phyloP scores from a whole-genome alignment of 2,888 invertebrate genomes.

The Tethea ocularis region DNA sequence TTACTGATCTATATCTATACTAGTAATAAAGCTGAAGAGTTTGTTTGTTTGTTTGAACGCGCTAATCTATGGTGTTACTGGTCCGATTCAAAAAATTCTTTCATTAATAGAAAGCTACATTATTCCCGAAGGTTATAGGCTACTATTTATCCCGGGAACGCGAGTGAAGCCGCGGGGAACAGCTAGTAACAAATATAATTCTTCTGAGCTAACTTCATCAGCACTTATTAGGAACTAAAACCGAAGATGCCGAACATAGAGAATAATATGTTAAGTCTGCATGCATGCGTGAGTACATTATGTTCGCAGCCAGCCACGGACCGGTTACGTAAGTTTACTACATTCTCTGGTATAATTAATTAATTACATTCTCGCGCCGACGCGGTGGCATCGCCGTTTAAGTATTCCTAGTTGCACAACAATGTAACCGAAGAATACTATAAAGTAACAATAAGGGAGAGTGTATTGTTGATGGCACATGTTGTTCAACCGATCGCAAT shows the following conservation, averaged over 20 bases:
- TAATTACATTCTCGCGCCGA: conserved; percentile 49
- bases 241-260: neutral
- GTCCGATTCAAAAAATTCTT: too few relatives aligned
- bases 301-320: conserved; percentile 22
- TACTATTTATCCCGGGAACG: too few relatives aligned
- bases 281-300: neutral
- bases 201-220: neutral
- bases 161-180: too few relatives aligned
- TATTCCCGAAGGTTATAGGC: too few relatives aligned
- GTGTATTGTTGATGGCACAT: neutral
- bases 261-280: neutral
- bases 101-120: too few relatives aligned
- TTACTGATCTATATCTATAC: neutral
- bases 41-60: too few relatives aligned
- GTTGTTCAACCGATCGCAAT: conserved; percentile 25
- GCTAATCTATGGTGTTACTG: too few relatives aligned
- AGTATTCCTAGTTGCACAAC: conserved; percentile 17
- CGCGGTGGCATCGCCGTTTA: conserved; percentile 31
- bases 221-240: neutral
- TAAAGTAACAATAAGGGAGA: conserved; percentile 8
- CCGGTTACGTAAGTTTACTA: conserved; percentile 49
- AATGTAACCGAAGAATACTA: conserved; percentile 8
- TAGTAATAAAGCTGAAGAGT: too few relatives aligned
- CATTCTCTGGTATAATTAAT: conserved; percentile 56
- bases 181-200: too few relatives aligned